Evolutionary conservation across 2,888 invertebrate genomes (phyloP).

Genomic region (Archaeoteleia sp.): DNA sequence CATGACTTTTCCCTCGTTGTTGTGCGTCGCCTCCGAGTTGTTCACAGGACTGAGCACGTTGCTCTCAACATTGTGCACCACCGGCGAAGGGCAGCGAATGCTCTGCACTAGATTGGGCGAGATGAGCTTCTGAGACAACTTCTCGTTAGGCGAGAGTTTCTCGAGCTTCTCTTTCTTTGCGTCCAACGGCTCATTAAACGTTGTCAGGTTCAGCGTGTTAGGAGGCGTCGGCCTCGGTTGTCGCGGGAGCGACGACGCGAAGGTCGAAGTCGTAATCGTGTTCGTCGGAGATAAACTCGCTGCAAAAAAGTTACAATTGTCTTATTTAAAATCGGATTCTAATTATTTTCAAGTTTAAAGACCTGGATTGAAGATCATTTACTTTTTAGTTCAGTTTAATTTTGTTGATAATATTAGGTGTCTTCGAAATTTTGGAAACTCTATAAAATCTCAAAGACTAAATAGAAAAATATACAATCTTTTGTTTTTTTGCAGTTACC

Average conservation of each 20-base stretch:
- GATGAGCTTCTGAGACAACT: slow-evolving; percentile 68
- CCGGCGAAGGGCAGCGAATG: slow-evolving; percentile 69
- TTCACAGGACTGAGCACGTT: slow-evolving; percentile 68
- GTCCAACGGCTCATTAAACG: slow-evolving; percentile 71
- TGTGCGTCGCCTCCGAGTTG: slow-evolving; percentile 54
- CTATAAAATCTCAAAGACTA: too few species aligned
- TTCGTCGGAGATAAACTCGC: slow-evolving; percentile 69
- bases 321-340: background rate
- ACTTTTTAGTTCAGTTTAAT: too few species aligned
- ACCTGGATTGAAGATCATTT: too few species aligned
- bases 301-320: slow-evolving; percentile 34
- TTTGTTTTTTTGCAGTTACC: too few species aligned
- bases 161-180: slow-evolving; percentile 62
- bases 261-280: slow-evolving; percentile 77
- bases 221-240: slow-evolving; percentile 88
- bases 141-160: slow-evolving; percentile 66
- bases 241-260: slow-evolving; percentile 76
- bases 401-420: too few species aligned
- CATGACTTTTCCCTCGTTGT: too few species aligned
- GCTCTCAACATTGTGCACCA: slow-evolving; percentile 71
- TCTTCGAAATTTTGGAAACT: too few species aligned
- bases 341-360: too few species aligned
- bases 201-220: slow-evolving; percentile 85
- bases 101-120: slow-evolving; percentile 73
- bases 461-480: too few species aligned